phyloP scores from a whole-genome alignment of 2,113 vertebrate species.

The Vulpes vulpes region DNA sequence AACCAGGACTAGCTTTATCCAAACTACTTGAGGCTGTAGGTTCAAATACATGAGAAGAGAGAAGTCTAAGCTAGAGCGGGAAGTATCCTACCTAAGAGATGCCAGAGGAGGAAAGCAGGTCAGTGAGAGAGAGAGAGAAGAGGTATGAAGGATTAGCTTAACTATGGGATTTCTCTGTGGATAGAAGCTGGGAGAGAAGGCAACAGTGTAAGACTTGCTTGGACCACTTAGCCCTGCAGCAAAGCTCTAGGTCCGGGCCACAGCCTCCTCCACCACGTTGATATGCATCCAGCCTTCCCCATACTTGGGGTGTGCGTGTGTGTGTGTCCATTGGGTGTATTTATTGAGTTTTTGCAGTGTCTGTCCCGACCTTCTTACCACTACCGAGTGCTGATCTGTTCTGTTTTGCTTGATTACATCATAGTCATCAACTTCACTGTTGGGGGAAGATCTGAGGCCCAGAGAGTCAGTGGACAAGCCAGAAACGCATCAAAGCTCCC shows the following conservation, averaged over 20 bases:
- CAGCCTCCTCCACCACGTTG: neutral
- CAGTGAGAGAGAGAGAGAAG: neutral
- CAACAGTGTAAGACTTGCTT: neutral
- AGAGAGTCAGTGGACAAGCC: neutral
- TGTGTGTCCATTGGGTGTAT: too few relatives aligned
- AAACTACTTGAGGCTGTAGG: neutral
- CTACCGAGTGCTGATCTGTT: neutral
- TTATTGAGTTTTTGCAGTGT: neutral
- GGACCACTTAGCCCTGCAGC: neutral
- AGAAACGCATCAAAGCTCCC: neutral
- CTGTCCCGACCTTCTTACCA: neutral
- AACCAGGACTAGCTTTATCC: neutral
- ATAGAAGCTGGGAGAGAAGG: neutral
- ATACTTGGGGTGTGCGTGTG: rapidly evolving
- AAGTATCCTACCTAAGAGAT: neutral
- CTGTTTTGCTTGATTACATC: neutral
- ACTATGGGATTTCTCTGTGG: neutral
- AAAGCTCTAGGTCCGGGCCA: neutral
- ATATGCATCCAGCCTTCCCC: rapidly evolving
- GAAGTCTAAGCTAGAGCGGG: neutral
- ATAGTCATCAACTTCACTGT: neutral
- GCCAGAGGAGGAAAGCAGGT: neutral
- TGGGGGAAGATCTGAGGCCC: neutral
- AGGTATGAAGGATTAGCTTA: neutral
- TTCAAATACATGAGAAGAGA: neutral